Evolutionary conservation across 2,888 invertebrate species (phyloP).

Genomic region (Bellardia pandia): DNA sequence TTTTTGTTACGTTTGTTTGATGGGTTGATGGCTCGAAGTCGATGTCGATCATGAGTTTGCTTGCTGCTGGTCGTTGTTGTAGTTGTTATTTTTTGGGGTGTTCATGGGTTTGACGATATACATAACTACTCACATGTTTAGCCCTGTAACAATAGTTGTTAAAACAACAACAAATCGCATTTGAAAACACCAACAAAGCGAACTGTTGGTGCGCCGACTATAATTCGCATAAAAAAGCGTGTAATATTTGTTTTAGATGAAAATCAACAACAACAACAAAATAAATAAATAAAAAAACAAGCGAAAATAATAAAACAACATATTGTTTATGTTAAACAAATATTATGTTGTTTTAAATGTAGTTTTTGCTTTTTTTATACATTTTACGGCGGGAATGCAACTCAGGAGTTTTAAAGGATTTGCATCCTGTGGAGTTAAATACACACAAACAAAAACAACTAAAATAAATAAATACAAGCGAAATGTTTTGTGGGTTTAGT

Average conservation of each 20-base stretch:
- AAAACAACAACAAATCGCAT: slow-evolving; percentile 55
- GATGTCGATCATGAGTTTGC: slow-evolving; percentile 10
- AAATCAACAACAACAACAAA: slow-evolving; percentile 40
- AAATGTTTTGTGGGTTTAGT: slow-evolving; percentile 55
- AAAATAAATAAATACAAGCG: not conserved
- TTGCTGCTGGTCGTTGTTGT: not conserved
- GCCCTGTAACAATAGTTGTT: slow-evolving; percentile 35
- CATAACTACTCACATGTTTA: slow-evolving; percentile 44
- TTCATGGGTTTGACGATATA: slow-evolving; percentile 62
- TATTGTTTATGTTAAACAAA: slow-evolving; percentile 73
- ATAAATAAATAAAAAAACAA: slow-evolving; percentile 19
- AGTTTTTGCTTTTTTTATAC: slow-evolving; percentile 21
- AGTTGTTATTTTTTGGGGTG: slow-evolving; percentile 65
- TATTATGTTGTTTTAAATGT: slow-evolving; percentile 56
- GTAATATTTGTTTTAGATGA: slow-evolving; percentile 64
- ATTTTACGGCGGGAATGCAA: slow-evolving; percentile 35
- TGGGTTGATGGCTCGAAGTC: slow-evolving; percentile 51
- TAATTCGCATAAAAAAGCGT: slow-evolving; percentile 61
- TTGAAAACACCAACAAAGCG: slow-evolving; percentile 24
- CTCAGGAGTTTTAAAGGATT: slow-evolving; percentile 62
- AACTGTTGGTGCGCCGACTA: not conserved
- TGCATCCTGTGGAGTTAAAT: slow-evolving; percentile 68
- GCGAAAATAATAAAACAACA: slow-evolving; percentile 62
- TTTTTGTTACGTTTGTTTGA: slow-evolving; percentile 42
- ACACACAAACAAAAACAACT: slow-evolving; percentile 41